Conservation (phyloP, 2,888 invertebrate genomes). For the Holacanthella duospinosa region DNA sequence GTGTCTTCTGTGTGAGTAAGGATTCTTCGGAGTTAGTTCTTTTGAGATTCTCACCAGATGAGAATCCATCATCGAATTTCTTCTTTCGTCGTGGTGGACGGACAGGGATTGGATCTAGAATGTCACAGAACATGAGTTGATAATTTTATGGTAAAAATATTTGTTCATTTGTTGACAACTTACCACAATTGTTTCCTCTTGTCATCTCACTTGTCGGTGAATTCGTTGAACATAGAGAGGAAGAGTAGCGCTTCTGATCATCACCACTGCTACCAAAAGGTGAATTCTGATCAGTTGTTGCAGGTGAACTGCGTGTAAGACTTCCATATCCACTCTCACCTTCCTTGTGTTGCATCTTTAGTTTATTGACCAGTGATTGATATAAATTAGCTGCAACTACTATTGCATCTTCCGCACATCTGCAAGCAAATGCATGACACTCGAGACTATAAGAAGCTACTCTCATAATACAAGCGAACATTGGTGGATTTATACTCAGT, state of each 20-base stretch:
- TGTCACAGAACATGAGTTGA: constrained; percentile 26
- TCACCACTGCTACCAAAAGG: constrained; percentile 4
- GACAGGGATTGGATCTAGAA: constrained; percentile 45
- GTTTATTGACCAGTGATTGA: constrained; percentile 69
- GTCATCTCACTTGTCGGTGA: too few species aligned
- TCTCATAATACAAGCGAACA: constrained; percentile 84
- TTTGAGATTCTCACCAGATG: background rate
- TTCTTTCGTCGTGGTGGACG: constrained; percentile 63
- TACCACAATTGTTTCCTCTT: background rate
- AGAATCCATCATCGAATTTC: constrained; percentile 16
- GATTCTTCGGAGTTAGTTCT: constrained; percentile 36
- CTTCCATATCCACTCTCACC: constrained; percentile 38
- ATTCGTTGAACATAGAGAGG: background rate
- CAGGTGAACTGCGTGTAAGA: constrained; percentile 31
- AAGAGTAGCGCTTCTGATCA: constrained; percentile 24
- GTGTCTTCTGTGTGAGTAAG: constrained; percentile 29
- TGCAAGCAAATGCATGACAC: constrained; percentile 84
- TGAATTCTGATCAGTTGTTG: constrained; percentile 23
- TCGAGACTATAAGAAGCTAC: constrained; percentile 63
- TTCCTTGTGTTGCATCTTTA: constrained; percentile 28
- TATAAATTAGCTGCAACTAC: constrained; percentile 84
- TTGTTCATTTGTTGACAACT: background rate
- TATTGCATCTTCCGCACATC: constrained; percentile 79
- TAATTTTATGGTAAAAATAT: background rate
- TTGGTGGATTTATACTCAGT: constrained; percentile 38